A percentile compares a stretch with the other conserved stretches of the same genome.
These are phyloP conservation scores for Stenodema calcarata DNA, from an alignment of 2,888 invertebrate species.

Conservation along the genomic window DNA sequence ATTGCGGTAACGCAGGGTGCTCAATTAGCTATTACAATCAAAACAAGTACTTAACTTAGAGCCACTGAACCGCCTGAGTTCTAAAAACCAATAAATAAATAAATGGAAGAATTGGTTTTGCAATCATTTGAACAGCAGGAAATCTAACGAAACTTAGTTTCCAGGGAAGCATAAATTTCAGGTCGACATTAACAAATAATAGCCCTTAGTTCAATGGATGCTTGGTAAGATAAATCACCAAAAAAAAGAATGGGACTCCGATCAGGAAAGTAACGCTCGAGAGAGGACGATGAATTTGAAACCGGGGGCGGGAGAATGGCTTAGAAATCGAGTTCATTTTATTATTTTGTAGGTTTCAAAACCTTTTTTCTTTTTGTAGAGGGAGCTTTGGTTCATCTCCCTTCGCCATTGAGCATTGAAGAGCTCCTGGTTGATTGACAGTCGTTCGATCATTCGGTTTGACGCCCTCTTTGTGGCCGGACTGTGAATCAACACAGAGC, in stretches of 20 bases:
- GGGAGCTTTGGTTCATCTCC: neutral
- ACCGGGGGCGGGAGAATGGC: neutral
- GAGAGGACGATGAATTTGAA: neutral
- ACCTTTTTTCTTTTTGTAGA: neutral
- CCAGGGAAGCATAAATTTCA: neutral
- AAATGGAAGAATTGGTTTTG: too few relatives aligned
- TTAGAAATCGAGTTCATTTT: neutral
- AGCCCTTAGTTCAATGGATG: neutral
- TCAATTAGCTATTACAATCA: too few relatives aligned
- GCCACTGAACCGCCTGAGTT: too few relatives aligned
- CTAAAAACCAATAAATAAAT: too few relatives aligned
- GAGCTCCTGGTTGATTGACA: neutral
- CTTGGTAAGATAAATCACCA: neutral
- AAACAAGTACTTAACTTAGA: too few relatives aligned
- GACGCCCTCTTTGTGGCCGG: neutral
- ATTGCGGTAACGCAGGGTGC: too few relatives aligned
- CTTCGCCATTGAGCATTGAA: neutral
- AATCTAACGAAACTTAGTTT: neutral
- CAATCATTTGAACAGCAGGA: too few relatives aligned
- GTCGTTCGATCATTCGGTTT: conserved; percentile 3
- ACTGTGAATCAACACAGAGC: conserved; percentile 7
- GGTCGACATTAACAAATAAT: neutral
- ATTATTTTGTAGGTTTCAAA: conserved; percentile 14
- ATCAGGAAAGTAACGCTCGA: neutral
- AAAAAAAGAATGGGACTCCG: neutral